Evolutionary conservation across 2,888 invertebrate species (phyloP), one percentile per base, ranked within the genome.

Genomic region (Chorisops tibialis): DNA sequence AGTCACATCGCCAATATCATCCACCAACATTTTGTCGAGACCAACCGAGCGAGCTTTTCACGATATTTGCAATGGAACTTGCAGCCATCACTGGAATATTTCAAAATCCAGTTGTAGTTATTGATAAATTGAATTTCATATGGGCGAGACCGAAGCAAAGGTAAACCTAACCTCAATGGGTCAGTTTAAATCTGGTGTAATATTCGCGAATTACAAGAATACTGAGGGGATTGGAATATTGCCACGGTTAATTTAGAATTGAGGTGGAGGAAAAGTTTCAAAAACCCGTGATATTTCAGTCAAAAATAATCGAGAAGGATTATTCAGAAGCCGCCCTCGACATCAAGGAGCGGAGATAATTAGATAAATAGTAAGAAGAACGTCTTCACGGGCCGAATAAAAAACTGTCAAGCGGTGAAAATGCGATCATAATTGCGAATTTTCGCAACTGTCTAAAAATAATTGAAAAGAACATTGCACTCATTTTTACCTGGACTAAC

Each of bases 1-100:
- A 48, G 97, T 99, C 9, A 99, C 96, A 85, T 99, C 99, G 70
- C 99, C 99, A 79, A 99, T 96, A 75, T 99, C 99, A 81, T 99
- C 99, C 0, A 99, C 98, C 71, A 99, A 81, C 99, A 99, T 99
- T 83, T 99, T 99, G 78, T 99, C 99, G 67, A 99, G 83, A 5
- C 99, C 99, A 4, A 98, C 95, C 0, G 66, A 99, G 81, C 0
- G 98, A 99, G 75, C 95, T 96, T 79, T 99, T 99, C 5, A 99
- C 97, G 72, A 99, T 96, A 79, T 99, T 99, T 43, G 99, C 94
- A 73, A 99, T 98, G 4, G 98, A 88, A 67, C 89, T 86, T 24
- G 96, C 96, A 61, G 99, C 98, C 89, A 93, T 94, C 39, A 99
- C 98, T 98, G 79, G 35, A 83, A 79, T 68, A 67, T n/a, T n/a